Evolutionary conservation across 1,140 invertebrate species (phyloP).

Genomic region (Drosophila athabasca): DNA sequence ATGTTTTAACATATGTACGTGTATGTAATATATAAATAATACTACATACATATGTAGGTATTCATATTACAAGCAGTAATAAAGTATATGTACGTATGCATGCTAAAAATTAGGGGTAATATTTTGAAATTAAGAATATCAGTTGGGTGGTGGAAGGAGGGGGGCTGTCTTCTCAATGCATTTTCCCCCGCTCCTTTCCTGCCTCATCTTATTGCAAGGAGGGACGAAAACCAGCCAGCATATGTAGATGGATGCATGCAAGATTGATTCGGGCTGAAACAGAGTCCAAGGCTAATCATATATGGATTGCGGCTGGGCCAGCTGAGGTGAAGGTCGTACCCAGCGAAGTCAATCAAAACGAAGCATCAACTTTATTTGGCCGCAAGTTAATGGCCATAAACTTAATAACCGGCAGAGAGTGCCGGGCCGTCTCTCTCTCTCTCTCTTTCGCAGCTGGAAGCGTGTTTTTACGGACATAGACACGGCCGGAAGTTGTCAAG

Average conservation of each 20-base stretch:
- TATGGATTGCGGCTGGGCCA: background rate
- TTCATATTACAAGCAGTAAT: no score
- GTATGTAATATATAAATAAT: no score
- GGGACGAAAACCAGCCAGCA: no score
- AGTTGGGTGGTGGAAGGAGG: no score
- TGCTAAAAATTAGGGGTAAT: no score
- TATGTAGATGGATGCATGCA: constrained; percentile 16
- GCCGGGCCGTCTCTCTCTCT: background rate
- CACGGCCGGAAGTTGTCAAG: constrained; percentile 56
- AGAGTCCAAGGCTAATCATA: background rate
- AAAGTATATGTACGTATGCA: no score
- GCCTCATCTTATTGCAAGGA: no score
- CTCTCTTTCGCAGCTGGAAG: background rate
- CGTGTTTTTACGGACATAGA: background rate
- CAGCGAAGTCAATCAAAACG: constrained; percentile 65
- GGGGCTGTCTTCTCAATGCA: no score
- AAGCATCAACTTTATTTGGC: constrained; percentile 63
- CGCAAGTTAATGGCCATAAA: constrained; percentile 65
- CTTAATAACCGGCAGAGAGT: constrained; percentile 62
- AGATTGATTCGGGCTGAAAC: background rate
- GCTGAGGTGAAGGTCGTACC: background rate
- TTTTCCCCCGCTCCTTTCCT: no score
- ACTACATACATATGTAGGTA: no score
- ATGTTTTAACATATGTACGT: no score
- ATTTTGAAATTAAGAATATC: no score